Percentiles rank a stretch among this genome's conserved stretches.
phyloP scores from a whole-genome alignment of 2,797 vertebrate genomes.

The Rallus crepitans region DNA sequence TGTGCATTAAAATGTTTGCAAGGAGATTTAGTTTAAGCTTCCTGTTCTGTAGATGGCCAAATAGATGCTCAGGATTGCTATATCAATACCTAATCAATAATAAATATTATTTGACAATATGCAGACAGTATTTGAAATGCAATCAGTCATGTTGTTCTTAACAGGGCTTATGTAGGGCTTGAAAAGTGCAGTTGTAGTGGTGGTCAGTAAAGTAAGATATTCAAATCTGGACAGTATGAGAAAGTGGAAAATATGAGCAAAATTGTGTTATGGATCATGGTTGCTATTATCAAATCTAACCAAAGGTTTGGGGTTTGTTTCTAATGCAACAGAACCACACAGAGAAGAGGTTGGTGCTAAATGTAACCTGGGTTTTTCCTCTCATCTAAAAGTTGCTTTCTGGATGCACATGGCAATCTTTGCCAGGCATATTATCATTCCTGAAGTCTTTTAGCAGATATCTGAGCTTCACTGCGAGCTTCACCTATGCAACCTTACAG shows the following conservation, averaged over 20 bases:
- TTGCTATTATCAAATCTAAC: neutral
- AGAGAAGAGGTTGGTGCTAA: neutral
- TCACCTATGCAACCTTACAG: neutral
- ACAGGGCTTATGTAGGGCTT: neutral
- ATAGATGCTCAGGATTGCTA: neutral
- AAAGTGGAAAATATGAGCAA: neutral
- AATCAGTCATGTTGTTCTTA: neutral
- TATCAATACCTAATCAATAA: neutral
- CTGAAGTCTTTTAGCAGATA: neutral
- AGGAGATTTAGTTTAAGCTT: neutral
- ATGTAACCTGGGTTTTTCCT: neutral
- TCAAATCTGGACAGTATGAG: neutral
- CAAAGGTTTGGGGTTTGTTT: neutral
- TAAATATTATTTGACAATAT: neutral
- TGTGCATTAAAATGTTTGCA: neutral
- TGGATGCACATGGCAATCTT: neutral
- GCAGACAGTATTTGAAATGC: neutral
- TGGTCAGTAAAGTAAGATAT: neutral
- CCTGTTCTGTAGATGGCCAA: neutral
- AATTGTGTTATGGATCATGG: neutral
- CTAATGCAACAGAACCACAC: neutral
- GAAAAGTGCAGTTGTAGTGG: neutral
- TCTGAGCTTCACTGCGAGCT: neutral
- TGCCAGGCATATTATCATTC: neutral
- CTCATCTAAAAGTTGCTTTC: neutral